Conservation (phyloP, 2,113 vertebrate genomes). For the Pelecanus crispus region DNA sequence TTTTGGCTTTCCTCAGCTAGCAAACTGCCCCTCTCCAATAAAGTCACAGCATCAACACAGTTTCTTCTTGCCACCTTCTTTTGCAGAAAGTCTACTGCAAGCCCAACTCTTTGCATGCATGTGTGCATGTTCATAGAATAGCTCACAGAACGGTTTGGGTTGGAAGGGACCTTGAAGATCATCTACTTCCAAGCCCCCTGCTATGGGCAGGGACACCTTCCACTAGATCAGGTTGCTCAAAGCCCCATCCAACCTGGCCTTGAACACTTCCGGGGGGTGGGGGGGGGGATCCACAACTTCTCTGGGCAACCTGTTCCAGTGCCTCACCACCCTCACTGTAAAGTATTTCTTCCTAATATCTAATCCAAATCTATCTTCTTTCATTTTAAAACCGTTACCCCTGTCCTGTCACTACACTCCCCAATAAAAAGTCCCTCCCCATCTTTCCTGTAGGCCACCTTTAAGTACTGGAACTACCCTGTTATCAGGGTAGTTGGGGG, state of each 20-base stretch:
- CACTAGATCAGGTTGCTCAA: neutral
- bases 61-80: neutral
- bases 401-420: neutral
- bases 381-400: neutral
- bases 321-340: rapidly evolving
- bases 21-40: neutral
- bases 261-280: neutral
- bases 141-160: neutral
- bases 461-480: neutral
- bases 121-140: neutral
- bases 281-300: rapidly evolving
- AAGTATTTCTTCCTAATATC: neutral
- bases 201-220: neutral
- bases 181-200: rapidly evolving
- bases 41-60: rapidly evolving
- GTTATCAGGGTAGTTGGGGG: rapidly evolving
- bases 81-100: neutral
- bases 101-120: neutral
- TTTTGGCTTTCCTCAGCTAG: neutral
- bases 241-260: neutral
- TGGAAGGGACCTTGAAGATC: neutral
- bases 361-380: neutral
- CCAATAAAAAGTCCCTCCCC: neutral
- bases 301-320: neutral
- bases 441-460: neutral